phyloP scores from a whole-genome alignment of 1,140 invertebrate species.

The Plodia interpunctella region DNA sequence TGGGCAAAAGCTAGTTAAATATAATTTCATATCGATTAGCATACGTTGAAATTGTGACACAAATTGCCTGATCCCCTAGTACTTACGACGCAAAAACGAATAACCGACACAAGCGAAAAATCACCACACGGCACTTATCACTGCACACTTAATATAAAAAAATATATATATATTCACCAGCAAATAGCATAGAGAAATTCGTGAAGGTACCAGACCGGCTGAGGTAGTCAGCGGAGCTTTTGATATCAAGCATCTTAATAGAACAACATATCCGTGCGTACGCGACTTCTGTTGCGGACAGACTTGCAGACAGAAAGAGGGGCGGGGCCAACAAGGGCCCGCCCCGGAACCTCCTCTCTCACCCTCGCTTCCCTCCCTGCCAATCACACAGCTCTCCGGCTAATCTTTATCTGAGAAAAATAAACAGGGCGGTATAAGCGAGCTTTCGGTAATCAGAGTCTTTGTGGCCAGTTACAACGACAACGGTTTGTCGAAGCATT shows the following conservation, averaged over 20 bases:
- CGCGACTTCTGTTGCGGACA: conserved; percentile 33
- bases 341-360: conserved; percentile 35
- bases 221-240: conserved; percentile 83
- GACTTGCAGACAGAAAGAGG: conserved; percentile 37
- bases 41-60: background rate
- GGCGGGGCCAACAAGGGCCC: conserved; percentile 26
- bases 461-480: conserved; percentile 61
- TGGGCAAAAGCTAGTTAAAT: no score
- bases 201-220: conserved; percentile 84
- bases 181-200: conserved; percentile 85
- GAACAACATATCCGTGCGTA: conserved; percentile 39
- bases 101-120: conserved; percentile 22
- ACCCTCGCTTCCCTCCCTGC: conserved; percentile 55
- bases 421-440: conserved; percentile 69
- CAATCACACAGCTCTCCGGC: conserved; percentile 63
- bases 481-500: conserved; percentile 63
- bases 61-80: no score
- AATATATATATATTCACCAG: conserved; percentile 77
- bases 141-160: conserved; percentile 16
- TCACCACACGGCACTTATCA: conserved; percentile 30
- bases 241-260: conserved; percentile 82
- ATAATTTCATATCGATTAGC: no score
- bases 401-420: conserved; percentile 75
- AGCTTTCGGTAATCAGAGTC: conserved; percentile 61
- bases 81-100: background rate